Conservation (phyloP, 2,113 vertebrate genomes). For the Macaca nemestrina region DNA sequence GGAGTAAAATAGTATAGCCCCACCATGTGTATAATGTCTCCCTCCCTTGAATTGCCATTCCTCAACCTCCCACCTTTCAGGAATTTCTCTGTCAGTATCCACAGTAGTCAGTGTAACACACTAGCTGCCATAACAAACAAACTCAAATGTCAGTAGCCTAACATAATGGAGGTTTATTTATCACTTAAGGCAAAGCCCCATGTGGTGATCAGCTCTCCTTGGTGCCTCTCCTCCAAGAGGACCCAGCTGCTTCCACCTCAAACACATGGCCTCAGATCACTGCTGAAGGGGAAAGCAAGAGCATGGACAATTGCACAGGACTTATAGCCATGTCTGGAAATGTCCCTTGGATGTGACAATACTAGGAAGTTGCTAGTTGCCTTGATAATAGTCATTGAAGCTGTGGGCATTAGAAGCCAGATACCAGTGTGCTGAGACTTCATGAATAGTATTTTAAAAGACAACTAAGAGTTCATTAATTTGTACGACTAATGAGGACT, state of each 20-base stretch:
- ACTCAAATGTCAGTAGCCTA: neutral
- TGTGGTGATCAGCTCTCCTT: neutral
- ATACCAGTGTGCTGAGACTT: neutral
- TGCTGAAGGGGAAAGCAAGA: neutral
- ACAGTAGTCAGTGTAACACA: neutral
- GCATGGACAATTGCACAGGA: neutral
- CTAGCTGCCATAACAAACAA: neutral
- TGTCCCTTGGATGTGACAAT: neutral
- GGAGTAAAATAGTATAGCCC: neutral
- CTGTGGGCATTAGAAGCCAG: neutral
- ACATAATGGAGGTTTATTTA: neutral
- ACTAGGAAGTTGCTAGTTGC: neutral
- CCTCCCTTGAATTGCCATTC: neutral
- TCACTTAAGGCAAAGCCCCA: neutral
- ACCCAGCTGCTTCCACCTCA: neutral
- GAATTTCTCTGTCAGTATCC: neutral
- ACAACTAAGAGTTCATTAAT: neutral
- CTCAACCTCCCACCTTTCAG: neutral
- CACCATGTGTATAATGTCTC: neutral
- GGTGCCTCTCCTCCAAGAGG: neutral
- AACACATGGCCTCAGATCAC: neutral
- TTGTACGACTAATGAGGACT: conserved; percentile 19
- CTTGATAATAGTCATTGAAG: neutral
- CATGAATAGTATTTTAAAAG: neutral
- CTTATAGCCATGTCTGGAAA: neutral